Conservation (phyloP, 2,797 vertebrate genomes). For the Microctenopoma lineatum region DNA sequence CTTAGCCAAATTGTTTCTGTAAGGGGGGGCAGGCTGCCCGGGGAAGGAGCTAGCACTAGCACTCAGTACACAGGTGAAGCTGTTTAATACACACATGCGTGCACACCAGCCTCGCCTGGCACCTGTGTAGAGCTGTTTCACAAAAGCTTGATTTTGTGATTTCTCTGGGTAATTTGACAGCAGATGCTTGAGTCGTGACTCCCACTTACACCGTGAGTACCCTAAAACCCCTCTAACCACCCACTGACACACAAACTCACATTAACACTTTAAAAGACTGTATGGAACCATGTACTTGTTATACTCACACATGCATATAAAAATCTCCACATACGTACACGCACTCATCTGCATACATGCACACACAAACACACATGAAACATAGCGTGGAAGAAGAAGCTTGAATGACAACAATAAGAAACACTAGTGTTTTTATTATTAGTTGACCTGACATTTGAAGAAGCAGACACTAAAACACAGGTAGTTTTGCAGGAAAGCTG, state of each 20-base stretch:
- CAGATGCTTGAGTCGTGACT: conserved; percentile 68
- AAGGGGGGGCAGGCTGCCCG: too few relatives aligned
- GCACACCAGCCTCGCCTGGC: conserved; percentile 21
- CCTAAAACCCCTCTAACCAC: conserved; percentile 31
- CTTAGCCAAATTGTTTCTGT: not conserved
- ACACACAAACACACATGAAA: too few relatives aligned
- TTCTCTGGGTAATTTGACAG: conserved; percentile 69
- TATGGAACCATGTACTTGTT: not conserved
- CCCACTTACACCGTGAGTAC: conserved; percentile 45
- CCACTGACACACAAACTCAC: conserved; percentile 9
- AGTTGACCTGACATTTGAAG: too few relatives aligned
- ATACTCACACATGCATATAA: conserved; percentile 4
- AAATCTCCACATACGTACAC: conserved; percentile 9
- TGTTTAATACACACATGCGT: conserved; percentile 5
- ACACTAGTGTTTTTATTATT: too few relatives aligned
- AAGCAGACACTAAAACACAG: too few relatives aligned
- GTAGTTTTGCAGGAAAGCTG: too few relatives aligned
- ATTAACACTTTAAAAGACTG: not conserved
- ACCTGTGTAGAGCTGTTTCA: conserved; percentile 47
- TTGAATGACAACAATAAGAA: too few relatives aligned
- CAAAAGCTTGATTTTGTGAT: conserved; percentile 63
- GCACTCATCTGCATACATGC: not conserved
- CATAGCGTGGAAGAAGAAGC: too few relatives aligned
- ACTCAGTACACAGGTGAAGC: conserved; percentile 42
- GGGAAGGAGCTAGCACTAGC: conserved; percentile 27